Conservation (phyloP, 2,113 vertebrate genomes). For the Taxidea taxus region DNA sequence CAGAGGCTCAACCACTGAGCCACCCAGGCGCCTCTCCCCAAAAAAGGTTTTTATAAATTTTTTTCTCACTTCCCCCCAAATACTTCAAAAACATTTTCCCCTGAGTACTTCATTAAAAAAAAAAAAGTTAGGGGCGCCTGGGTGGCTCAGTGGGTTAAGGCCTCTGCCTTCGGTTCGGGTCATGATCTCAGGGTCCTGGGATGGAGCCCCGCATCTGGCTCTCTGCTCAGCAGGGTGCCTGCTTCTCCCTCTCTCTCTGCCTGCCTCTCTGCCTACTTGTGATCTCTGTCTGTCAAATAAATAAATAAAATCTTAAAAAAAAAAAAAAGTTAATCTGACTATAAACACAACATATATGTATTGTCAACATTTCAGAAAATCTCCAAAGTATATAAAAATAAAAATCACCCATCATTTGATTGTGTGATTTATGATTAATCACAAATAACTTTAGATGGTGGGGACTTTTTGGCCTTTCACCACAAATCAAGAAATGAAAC, state of each 20-base stretch:
- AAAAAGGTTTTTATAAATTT: background rate
- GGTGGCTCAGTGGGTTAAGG: no score
- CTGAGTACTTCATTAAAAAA: background rate
- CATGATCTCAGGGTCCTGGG: no score
- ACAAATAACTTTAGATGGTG: background rate
- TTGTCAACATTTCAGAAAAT: background rate
- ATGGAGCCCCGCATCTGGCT: no score
- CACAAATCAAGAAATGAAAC: constrained; percentile 49
- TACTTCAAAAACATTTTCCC: background rate
- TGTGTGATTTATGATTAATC: background rate
- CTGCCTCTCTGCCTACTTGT: no score
- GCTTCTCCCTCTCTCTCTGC: no score
- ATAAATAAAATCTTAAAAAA: no score
- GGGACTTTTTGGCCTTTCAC: background rate
- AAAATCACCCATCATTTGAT: background rate
- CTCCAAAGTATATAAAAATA: background rate
- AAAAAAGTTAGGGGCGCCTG: no score
- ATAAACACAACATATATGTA: background rate
- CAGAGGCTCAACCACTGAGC: background rate
- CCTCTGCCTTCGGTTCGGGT: no score
- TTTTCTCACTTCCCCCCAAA: background rate
- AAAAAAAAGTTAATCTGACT: background rate
- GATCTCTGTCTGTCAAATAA: no score
- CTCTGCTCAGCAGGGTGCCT: no score
- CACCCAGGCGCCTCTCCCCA: background rate